Conservation (phyloP, 2,888 invertebrate species). For the Limnephilus lunatus region DNA sequence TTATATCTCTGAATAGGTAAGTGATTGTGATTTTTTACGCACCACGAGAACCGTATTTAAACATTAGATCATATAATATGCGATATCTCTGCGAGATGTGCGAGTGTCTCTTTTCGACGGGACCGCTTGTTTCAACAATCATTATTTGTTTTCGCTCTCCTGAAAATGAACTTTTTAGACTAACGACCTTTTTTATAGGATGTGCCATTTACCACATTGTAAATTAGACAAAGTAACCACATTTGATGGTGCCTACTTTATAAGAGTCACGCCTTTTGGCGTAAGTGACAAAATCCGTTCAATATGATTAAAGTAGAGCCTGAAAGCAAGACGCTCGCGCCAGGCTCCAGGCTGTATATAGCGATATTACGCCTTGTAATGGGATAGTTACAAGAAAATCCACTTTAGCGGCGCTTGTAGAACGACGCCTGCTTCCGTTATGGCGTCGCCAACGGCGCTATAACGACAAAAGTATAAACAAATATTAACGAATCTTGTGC, state of each 20-base stretch:
- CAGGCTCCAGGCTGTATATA: background rate
- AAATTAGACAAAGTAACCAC: no score
- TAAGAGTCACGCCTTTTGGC: background rate
- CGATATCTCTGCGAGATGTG: no score
- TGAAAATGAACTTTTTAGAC: no score
- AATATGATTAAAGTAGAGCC: background rate
- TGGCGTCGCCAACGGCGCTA: slow-evolving; percentile 28
- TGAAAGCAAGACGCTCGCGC: background rate
- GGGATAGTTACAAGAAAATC: slow-evolving; percentile 40
- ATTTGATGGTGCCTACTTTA: background rate
- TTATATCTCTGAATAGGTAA: no score
- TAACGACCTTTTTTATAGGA: no score
- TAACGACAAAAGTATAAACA: slow-evolving; percentile 5
- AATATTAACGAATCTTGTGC: background rate
- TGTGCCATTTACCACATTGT: no score
- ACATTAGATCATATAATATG: no score
- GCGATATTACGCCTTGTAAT: slow-evolving; percentile 22
- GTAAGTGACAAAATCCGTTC: background rate
- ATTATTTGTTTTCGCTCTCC: no score
- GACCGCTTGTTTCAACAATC: no score
- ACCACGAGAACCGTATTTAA: no score
- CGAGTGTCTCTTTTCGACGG: no score
- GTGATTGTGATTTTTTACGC: no score
- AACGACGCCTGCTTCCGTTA: slow-evolving; percentile 2
- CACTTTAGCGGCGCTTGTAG: slow-evolving; percentile 19